phyloP scores from a whole-genome alignment of 2,113 vertebrate species.

The Catharus fuscescens region DNA sequence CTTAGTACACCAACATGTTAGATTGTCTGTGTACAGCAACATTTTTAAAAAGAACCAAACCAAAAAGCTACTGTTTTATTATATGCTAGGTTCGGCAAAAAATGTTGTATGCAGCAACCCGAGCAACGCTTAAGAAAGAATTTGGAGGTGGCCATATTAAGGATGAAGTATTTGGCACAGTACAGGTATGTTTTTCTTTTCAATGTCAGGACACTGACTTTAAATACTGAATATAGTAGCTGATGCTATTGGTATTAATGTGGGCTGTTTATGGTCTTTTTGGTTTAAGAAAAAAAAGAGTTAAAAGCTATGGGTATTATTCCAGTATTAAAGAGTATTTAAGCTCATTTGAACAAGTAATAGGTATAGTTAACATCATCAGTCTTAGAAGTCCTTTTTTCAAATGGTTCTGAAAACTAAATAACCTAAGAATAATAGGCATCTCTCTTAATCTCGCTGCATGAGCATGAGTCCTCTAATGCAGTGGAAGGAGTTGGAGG shows the following conservation, averaged over 20 bases:
- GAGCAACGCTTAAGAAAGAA: constrained; percentile 95
- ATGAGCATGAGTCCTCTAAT: background rate
- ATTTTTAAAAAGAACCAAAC: background rate
- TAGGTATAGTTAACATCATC: background rate
- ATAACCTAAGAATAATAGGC: background rate
- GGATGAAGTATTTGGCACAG: constrained; percentile 93
- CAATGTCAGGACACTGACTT: background rate
- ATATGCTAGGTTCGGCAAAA: constrained; percentile 89
- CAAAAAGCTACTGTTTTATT: background rate
- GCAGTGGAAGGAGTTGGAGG: background rate
- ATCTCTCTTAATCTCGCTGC: background rate
- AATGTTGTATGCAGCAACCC: constrained; percentile 96
- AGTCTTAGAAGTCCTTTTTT: background rate
- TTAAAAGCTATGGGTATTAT: background rate
- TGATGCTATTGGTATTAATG: background rate
- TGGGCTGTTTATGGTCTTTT: background rate
- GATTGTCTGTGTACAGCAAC: background rate
- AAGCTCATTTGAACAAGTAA: background rate
- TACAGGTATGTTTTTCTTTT: constrained; percentile 78
- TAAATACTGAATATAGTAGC: background rate
- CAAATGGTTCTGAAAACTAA: background rate
- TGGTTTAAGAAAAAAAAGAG: background rate
- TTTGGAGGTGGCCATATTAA: constrained; percentile 97
- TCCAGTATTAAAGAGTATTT: background rate
- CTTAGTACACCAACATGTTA: background rate